Base-by-base conservation (phyloP, 2,888 invertebrate genomes). In the Leucozona laternaria region DNA sequence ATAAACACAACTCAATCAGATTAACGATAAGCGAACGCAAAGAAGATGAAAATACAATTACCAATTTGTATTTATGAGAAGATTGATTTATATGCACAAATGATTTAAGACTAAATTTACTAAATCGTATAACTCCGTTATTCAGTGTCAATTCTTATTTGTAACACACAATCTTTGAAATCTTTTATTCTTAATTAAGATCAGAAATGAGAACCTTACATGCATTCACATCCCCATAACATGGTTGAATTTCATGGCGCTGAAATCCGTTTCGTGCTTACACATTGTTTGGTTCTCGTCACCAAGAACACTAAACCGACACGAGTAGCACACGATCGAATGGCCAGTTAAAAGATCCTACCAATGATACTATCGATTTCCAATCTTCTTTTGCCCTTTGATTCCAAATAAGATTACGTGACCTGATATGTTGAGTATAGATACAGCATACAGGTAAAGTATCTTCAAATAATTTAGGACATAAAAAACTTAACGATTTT, bases 311-410 rank as follows among this genome's bases (percentile, higher is more conserved):
- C 34, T 48, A 75, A 76, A 15, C 37, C 43, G 57, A 77, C 84
- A 85, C 81, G 72, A 81, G 84, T 85, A 85, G 84, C 84, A 85
- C 71, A 81, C 84, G 77, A 77, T 66, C 70, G 66, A 77, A 85
- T 81, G 81, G 66, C 60, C 84, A 77, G 72, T 85, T 85, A 85
- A 85, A 72, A 76, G 80, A 85, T 85, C 84, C 60, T 45, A 55
- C 84, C 48, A 80, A 72, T 60, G 80, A 81, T 85, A 79, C 22
- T 34, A 55, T 43, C 68, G 53, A 73, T 20, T 48, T 53, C 62
- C 45, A 70, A 83, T 83, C 76, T 79, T 62, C 45, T 43, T 48
- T 13, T 66, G 45, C 66, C 31, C 34, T 66, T 66, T 48, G 66
- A 66, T 66, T 66, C 6, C 20, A 48, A 48, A n/a, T 48, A 31